phyloP scores from a whole-genome alignment of 1,140 invertebrate species.

The Thereuonema tuberculata region DNA sequence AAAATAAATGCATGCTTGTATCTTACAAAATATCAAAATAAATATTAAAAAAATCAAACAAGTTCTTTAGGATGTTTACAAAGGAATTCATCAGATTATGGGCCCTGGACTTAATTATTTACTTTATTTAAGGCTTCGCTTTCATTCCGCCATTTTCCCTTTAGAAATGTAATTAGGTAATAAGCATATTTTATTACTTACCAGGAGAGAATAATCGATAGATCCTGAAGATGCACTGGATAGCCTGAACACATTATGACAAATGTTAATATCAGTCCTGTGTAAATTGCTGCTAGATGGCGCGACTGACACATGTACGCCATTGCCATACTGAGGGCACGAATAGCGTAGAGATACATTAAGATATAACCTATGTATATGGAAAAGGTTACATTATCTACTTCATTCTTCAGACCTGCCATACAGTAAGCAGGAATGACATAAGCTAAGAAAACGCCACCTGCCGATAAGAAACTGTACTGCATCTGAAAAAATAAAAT shows the following conservation, averaged over 20 bases:
- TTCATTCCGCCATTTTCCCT: no score
- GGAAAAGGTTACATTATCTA: constrained; percentile 49
- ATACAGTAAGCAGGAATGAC: constrained; percentile 76
- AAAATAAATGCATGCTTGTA: no score
- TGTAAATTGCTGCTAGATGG: constrained; percentile 39
- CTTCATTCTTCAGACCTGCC: constrained; percentile 51
- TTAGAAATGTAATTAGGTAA: no score
- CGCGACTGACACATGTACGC: constrained; percentile 45
- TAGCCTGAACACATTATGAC: constrained; percentile 52
- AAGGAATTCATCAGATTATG: no score
- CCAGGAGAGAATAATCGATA: constrained; percentile 50
- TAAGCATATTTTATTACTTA: no score
- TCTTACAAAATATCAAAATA: no score
- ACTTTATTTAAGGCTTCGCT: no score
- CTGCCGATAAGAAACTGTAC: constrained; percentile 44
- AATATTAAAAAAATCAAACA: no score
- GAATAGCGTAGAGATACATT: constrained; percentile 54
- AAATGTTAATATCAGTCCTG: constrained; percentile 46
- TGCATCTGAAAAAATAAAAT: constrained; percentile 36
- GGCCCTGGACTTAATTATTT: no score
- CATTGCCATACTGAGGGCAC: constrained; percentile 52
- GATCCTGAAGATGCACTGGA: constrained; percentile 51
- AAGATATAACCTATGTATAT: constrained; percentile 65
- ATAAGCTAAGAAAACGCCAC: constrained; percentile 58
- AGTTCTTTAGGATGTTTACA: no score